Conservation (phyloP, 2,113 vertebrate species). For the Bambusicola thoracicus region DNA sequence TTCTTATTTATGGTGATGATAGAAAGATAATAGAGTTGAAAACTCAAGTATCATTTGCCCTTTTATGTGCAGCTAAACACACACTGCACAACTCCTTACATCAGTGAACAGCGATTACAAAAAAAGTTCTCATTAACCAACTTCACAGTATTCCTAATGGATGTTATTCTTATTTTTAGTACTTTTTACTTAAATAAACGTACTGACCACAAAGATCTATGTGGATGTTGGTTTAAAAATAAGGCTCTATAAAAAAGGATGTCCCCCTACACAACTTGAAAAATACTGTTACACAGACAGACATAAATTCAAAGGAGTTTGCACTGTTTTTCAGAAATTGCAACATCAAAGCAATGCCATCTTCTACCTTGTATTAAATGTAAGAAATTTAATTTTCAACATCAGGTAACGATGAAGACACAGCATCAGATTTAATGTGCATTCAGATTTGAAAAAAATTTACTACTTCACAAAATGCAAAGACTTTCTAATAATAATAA, state of each 20-base stretch:
- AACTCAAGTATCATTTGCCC: neutral
- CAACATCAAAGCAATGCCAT: neutral
- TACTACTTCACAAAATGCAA: neutral
- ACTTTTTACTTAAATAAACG: neutral
- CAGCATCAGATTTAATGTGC: neutral
- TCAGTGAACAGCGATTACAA: neutral
- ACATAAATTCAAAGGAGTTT: too few species aligned
- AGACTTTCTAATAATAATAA: neutral
- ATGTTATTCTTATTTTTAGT: neutral
- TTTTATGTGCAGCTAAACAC: neutral
- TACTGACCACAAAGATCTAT: neutral
- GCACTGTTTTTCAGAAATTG: neutral
- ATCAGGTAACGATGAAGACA: neutral
- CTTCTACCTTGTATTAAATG: neutral
- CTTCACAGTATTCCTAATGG: neutral
- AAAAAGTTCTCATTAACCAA: neutral
- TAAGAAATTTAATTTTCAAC: neutral
- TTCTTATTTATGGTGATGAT: neutral
- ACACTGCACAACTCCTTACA: neutral
- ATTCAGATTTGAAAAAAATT: neutral
- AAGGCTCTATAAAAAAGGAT: neutral
- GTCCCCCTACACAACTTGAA: neutral
- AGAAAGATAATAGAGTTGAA: neutral
- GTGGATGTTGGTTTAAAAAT: neutral
- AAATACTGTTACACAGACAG: neutral